A percentile compares a stretch with the other conserved stretches of the same genome.
Conservation (phyloP, 2,888 invertebrate genomes). For the Rhyacophila evoluta region DNA sequence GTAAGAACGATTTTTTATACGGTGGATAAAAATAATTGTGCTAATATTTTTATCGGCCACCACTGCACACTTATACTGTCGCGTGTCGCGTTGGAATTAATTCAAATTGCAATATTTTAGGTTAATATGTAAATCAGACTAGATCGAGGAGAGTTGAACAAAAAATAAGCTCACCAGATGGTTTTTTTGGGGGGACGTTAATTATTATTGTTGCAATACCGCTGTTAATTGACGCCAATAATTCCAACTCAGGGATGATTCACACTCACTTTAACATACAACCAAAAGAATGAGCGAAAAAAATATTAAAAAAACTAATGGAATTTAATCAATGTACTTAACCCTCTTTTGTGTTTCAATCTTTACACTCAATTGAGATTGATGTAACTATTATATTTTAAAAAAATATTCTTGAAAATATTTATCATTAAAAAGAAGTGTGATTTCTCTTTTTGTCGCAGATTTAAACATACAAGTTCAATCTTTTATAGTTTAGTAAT, state of each 20-base stretch:
- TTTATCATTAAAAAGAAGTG: too few species aligned
- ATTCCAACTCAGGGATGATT: slow-evolving; percentile 52
- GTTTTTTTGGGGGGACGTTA: slow-evolving; percentile 29
- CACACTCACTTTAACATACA: slow-evolving; percentile 46
- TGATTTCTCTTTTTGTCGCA: too few species aligned
- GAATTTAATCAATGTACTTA: not conserved
- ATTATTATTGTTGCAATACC: slow-evolving; percentile 50
- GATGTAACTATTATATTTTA: not conserved
- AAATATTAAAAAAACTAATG: not conserved
- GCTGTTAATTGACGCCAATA: slow-evolving; percentile 52
- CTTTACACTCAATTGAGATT: not conserved
- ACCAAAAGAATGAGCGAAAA: not conserved
- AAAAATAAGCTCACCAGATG: not conserved
- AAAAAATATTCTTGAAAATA: too few species aligned
- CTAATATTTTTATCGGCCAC: not conserved
- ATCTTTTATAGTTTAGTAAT: too few species aligned
- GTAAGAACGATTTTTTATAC: too few species aligned
- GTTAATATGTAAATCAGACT: slow-evolving; percentile 54
- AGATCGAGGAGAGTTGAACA: slow-evolving; percentile 2
- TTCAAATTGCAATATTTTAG: slow-evolving; percentile 53
- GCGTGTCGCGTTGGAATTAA: slow-evolving; percentile 48
- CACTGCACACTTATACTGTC: slow-evolving; percentile 26
- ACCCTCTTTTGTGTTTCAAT: not conserved
- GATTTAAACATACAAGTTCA: too few species aligned
- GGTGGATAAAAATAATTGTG: too few species aligned